phyloP scores from a whole-genome alignment of 2,797 vertebrate genomes.

The Rhinoraja longicauda region DNA sequence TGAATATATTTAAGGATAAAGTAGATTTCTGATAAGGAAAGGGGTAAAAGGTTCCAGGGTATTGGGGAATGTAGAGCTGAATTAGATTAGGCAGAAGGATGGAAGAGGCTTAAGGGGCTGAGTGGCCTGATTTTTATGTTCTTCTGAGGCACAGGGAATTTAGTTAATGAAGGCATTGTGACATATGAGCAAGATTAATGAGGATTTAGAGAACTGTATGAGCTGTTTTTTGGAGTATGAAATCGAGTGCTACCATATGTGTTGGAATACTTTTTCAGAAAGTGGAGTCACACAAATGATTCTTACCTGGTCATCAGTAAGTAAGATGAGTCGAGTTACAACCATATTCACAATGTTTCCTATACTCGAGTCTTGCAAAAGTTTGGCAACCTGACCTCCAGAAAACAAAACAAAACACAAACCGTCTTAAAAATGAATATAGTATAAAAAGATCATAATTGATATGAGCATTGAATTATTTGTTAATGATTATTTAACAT shows the following conservation, averaged over 20 bases:
- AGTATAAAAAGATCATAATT: background rate
- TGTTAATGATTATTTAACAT: background rate
- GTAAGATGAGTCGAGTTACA: constrained; percentile 89
- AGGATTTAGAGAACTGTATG: background rate
- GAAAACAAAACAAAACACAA: constrained; percentile 91
- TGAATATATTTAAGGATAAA: no score
- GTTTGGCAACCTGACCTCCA: constrained; percentile 99
- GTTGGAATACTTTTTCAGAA: background rate
- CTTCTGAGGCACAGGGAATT: background rate
- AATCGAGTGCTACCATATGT: background rate
- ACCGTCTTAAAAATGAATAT: constrained; percentile 82
- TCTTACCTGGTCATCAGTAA: constrained; percentile 93
- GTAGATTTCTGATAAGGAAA: no score
- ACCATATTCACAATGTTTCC: constrained; percentile 95
- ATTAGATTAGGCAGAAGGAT: no score
- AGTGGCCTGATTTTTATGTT: no score
- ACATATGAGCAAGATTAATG: background rate
- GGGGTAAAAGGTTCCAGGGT: no score
- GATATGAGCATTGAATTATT: background rate
- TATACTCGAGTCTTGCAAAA: constrained; percentile 99
- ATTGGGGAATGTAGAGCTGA: no score
- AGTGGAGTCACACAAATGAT: background rate
- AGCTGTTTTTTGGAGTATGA: background rate
- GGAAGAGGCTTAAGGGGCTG: no score
- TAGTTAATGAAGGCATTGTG: background rate